Evolutionary conservation across 2,797 vertebrate species (phyloP), one percentile per base, ranked within the genome.

Genomic region (Crax fasciolata): DNA sequence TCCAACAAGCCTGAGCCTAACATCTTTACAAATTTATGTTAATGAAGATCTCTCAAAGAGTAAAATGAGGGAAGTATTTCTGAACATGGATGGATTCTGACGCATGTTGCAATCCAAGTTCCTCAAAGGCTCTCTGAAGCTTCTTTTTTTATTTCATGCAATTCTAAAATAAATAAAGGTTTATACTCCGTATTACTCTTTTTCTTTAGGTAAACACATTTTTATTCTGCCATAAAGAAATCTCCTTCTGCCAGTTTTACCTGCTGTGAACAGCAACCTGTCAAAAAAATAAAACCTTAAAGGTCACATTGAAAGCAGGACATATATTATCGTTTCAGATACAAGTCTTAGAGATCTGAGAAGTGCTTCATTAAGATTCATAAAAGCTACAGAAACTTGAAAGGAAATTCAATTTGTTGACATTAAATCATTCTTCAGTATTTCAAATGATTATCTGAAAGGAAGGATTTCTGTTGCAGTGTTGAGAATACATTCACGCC

Each of bases 141-240:
- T 11, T 6, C 16, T 87, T 94, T 93, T 95, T 65, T 91, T 62
- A 80, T 94, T 95, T 92, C 43, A 48, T 77, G 72, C 92, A 13
- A 85, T 92, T 89, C 90, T 65, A 77, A 89, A 93, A 58, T 65
- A 93, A 89, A 89, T 87, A 80, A 80, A 94, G 77, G 25, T 62
- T 68, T 92, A 13, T 23, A 30, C 5, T 87, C 39, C 41, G 15
- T 85, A 83, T 83, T 96, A 44, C 54, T 30, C 16, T 76, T 93
- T 94, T 94, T 67, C 75, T 89, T 94, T 89, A 89, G 43, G 90
- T 92, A 96, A 95, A 93, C 87, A 93, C 61, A 58, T 91, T 96
- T 97, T 92, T 95, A 93, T 92, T 90, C 63, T 89, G 7, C 75
- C 72, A 77, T 90, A 92, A 90, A 92, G 84, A 94, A 96, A 87